These are phyloP conservation scores for Drosophila austrosaltans DNA, from an alignment of 2,888 invertebrate species.

Conservation along the genomic window DNA sequence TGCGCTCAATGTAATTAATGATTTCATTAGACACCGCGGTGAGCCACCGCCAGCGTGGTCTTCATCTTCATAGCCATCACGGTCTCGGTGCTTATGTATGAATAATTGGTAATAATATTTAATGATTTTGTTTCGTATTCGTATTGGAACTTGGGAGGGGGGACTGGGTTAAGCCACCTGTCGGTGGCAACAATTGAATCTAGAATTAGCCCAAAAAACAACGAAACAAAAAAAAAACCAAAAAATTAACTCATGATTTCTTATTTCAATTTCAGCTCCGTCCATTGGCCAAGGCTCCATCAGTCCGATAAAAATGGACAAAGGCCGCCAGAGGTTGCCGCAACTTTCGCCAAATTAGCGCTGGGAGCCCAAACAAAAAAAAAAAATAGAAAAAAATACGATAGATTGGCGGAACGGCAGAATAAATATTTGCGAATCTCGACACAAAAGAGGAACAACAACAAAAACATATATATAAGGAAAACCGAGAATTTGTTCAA, in stretches of 20 bases:
- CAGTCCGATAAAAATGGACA: slow-evolving; percentile 75
- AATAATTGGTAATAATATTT: slow-evolving; percentile 80
- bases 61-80: slow-evolving; percentile 20
- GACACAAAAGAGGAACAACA: no score
- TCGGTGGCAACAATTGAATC: slow-evolving; percentile 52
- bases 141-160: slow-evolving; percentile 9
- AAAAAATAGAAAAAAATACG: slow-evolving; percentile 23
- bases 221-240: background rate
- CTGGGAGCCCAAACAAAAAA: slow-evolving; percentile 30
- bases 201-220: slow-evolving; percentile 8
- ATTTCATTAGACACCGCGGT: slow-evolving; percentile 78
- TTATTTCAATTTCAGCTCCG: slow-evolving; percentile 52
- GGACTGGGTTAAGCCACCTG: slow-evolving; percentile 47
- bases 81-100: slow-evolving; percentile 77
- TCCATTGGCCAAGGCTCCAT: slow-evolving; percentile 59
- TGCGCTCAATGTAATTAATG: slow-evolving; percentile 70
- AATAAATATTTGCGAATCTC: slow-evolving; percentile 66
- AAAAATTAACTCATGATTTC: slow-evolving; percentile 4
- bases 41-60: slow-evolving; percentile 39
- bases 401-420: slow-evolving; percentile 45
- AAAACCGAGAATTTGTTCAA: slow-evolving; percentile 16
- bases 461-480: slow-evolving; percentile 10
- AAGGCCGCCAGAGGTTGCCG: slow-evolving; percentile 74
- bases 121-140: slow-evolving; percentile 65
- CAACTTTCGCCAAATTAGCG: slow-evolving; percentile 74